phyloP scores from a whole-genome alignment of 2,797 vertebrate genomes.

The Alcedo quadribrachys region DNA sequence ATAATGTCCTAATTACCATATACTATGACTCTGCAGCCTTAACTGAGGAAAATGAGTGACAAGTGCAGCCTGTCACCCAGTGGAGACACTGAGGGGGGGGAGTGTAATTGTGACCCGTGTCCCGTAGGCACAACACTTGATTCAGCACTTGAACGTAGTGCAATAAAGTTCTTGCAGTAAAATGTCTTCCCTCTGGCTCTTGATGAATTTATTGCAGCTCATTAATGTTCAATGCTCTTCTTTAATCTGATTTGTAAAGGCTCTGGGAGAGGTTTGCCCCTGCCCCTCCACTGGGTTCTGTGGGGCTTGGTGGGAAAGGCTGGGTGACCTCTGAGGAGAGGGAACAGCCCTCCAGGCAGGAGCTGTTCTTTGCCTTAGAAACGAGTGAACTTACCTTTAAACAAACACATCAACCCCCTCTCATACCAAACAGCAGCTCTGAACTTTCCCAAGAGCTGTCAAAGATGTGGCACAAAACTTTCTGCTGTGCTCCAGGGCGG shows the following conservation, averaged over 20 bases:
- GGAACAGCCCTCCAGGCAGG: neutral
- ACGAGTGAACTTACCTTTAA: neutral
- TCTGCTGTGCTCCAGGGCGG: neutral
- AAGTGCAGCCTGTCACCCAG: neutral
- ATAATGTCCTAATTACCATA: neutral
- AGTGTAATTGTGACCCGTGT: neutral
- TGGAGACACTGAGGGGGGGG: neutral
- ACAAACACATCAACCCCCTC: neutral
- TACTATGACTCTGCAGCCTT: conserved; percentile 38
- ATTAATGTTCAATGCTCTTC: neutral
- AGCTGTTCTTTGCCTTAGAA: neutral
- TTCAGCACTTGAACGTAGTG: conserved; percentile 30
- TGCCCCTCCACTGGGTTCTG: rapidly evolving
- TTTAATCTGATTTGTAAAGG: neutral
- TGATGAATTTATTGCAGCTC: conserved; percentile 50
- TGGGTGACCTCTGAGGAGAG: neutral
- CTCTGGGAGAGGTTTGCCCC: neutral
- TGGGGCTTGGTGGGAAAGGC: neutral
- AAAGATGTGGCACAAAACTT: neutral
- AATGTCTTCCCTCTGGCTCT: conserved; percentile 37
- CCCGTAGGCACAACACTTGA: neutral
- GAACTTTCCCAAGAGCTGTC: neutral
- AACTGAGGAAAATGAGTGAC: neutral
- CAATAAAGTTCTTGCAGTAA: conserved; percentile 61
- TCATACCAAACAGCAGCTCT: neutral